Conservation (phyloP, 2,888 invertebrate genomes). For the Silvanus unidentatus region DNA sequence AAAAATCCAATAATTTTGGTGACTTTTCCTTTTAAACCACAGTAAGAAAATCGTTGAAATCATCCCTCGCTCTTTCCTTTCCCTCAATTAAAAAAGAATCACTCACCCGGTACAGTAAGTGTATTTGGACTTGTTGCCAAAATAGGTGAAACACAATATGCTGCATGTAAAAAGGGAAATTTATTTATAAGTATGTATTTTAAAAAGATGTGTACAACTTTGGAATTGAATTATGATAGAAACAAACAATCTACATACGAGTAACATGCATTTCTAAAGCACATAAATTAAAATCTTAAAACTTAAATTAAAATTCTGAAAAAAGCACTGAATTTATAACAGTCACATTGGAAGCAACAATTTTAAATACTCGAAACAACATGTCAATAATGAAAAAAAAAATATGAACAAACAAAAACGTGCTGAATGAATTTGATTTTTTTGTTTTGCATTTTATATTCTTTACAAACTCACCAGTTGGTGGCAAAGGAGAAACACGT, state of each 20-base stretch:
- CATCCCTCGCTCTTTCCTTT: too few species aligned
- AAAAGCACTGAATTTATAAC: too few species aligned
- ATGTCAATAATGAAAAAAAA: too few species aligned
- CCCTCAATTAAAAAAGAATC: neutral
- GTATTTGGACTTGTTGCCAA: slow-evolving; percentile 63
- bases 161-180: slow-evolving; percentile 55
- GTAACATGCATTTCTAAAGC: slow-evolving; percentile 5
- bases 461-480: slow-evolving; percentile 50
- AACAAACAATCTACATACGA: slow-evolving; percentile 6
- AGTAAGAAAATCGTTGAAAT: too few species aligned
- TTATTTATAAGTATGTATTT: neutral
- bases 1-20: too few species aligned
- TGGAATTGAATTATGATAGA: slow-evolving; percentile 3
- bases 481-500: slow-evolving; percentile 58
- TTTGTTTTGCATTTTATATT: too few species aligned
- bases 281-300: slow-evolving; percentile 8
- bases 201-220: neutral
- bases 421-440: too few species aligned
- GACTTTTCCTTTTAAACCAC: too few species aligned
- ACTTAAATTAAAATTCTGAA: too few species aligned
- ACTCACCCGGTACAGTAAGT: slow-evolving; percentile 61
- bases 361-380: too few species aligned
- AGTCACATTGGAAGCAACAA: too few species aligned
- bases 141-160: slow-evolving; percentile 66
- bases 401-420: slow-evolving; percentile 1